Evolutionary conservation across 2,113 vertebrate genomes (phyloP).

Genomic region (Equus quagga): DNA sequence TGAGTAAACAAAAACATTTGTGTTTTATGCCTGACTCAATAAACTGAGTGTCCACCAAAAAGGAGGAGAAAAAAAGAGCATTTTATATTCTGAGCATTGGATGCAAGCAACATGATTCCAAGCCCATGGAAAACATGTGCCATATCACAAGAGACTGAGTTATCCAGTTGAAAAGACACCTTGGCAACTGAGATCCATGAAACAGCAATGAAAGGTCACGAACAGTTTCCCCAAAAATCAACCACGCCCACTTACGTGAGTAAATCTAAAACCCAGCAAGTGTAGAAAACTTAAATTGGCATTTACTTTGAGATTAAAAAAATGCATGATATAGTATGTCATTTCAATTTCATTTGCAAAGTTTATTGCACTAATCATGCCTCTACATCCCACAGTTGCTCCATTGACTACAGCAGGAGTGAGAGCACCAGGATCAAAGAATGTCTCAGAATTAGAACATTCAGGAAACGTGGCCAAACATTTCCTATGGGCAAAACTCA

Average conservation of each 20-base stretch:
- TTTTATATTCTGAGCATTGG: not conserved
- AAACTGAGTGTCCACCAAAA: not conserved
- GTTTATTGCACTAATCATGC: rapidly evolving
- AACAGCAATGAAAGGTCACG: not conserved
- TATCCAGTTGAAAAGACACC: not conserved
- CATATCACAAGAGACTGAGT: not conserved
- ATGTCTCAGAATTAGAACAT: not conserved
- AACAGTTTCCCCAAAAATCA: not conserved
- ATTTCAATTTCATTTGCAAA: not conserved
- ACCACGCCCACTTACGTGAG: not conserved
- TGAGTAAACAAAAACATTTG: constrained; percentile 60
- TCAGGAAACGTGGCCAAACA: no score
- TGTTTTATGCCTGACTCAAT: constrained; percentile 33
- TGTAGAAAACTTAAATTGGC: not conserved
- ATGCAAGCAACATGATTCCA: not conserved
- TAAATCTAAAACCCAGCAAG: not conserved
- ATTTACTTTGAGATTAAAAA: not conserved
- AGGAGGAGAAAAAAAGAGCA: not conserved
- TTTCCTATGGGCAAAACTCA: rapidly evolving
- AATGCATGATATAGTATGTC: not conserved
- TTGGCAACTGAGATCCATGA: not conserved
- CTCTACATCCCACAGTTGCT: no score
- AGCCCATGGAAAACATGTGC: not conserved
- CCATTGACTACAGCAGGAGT: rapidly evolving
- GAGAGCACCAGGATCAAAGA: rapidly evolving